Percentiles rank a stretch among this genome's conserved stretches.
Conservation (phyloP, 2,888 invertebrate genomes). For the Aspidapion aeneum region DNA sequence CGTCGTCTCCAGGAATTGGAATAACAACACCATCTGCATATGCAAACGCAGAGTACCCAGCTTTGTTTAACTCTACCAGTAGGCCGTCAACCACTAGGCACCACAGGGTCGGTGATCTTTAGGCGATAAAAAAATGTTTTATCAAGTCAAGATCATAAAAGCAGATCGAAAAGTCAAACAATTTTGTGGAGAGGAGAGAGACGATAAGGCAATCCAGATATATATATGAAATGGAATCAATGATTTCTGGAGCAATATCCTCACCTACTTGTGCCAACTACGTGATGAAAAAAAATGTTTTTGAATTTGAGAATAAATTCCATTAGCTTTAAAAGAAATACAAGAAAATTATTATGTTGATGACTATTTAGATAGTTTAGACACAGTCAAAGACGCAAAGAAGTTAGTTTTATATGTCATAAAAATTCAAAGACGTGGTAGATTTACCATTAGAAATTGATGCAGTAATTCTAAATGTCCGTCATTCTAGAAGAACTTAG, state of each 20-base stretch:
- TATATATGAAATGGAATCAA: not conserved
- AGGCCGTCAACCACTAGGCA: not conserved
- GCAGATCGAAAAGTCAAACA: not conserved
- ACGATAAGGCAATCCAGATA: not conserved
- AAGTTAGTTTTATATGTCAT: not conserved
- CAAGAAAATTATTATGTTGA: too few species aligned
- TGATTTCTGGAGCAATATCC: not conserved
- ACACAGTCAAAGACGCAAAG: too few species aligned
- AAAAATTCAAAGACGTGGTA: not conserved
- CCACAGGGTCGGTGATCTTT: too few species aligned
- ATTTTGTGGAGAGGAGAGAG: not conserved
- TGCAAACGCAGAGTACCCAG: not conserved
- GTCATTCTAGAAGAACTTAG: not conserved
- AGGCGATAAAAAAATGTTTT: not conserved
- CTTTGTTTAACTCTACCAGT: not conserved
- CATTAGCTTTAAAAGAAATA: not conserved
- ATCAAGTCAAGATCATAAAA: not conserved
- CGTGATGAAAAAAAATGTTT: not conserved
- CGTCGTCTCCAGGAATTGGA: not conserved
- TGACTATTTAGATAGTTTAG: too few species aligned
- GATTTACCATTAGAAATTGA: not conserved
- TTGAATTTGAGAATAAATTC: not conserved
- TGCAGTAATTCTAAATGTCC: not conserved
- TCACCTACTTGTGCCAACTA: not conserved
- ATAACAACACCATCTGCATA: not conserved